A percentile compares a stretch with the other conserved stretches of the same genome.
These are phyloP conservation scores for Meandrusa payeni DNA, from an alignment of 2,888 invertebrate species.

Conservation along the genomic window DNA sequence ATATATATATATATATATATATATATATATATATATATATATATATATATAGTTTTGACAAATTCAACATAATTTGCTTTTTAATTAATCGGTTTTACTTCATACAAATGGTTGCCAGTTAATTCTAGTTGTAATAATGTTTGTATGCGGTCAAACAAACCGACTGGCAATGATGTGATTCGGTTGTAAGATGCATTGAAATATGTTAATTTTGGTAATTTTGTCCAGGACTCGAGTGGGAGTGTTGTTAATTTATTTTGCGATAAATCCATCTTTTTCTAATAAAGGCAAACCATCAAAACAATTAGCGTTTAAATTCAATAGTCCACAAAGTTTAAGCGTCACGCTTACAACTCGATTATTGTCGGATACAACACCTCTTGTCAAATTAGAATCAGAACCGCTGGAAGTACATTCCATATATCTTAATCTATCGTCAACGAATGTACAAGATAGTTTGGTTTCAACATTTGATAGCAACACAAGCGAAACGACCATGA, in stretches of 20 bases:
- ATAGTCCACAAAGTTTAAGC: conserved; percentile 40
- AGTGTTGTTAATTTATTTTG: conserved; percentile 45
- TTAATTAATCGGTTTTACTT: conserved; percentile 32
- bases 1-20: too few relatives aligned
- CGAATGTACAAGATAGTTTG: conserved; percentile 28
- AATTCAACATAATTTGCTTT: conserved; percentile 43
- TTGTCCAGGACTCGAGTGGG: conserved; percentile 47
- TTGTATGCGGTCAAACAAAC: conserved; percentile 46
- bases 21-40: too few relatives aligned
- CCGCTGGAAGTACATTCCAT: conserved; percentile 34
- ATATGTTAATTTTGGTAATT: conserved; percentile 35
- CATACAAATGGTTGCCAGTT: conserved; percentile 42
- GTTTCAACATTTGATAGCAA: background rate
- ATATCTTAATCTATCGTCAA: conserved; percentile 18
- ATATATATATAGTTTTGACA: conserved; percentile 46
- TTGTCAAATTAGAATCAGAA: conserved; percentile 36
- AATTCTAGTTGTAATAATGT: conserved; percentile 48
- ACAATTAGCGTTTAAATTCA: conserved; percentile 40
- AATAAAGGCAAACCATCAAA: conserved; percentile 44
- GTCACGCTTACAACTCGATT: conserved; percentile 35
- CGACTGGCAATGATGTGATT: conserved; percentile 43
- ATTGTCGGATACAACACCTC: conserved; percentile 44
- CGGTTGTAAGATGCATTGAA: conserved; percentile 51
- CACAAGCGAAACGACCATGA: background rate
- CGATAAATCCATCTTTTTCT: conserved; percentile 48